Conservation (phyloP, 1,140 invertebrate species). For the Reticulitermes speratus region DNA sequence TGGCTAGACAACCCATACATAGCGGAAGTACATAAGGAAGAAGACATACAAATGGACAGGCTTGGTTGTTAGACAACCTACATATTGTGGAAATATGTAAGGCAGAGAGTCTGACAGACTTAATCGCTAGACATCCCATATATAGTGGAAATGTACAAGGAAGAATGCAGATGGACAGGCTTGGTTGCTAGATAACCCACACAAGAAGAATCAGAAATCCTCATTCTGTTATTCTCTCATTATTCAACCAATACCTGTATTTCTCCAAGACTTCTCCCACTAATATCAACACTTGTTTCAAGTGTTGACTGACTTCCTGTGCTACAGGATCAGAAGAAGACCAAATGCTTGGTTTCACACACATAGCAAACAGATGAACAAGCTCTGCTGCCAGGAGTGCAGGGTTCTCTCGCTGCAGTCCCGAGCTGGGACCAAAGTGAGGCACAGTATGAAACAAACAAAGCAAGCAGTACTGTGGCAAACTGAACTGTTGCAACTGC, state of each 20-base stretch:
- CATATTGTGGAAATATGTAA: too few species aligned
- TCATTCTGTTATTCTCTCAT: too few species aligned
- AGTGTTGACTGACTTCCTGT: constrained; percentile 37
- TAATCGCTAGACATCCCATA: too few species aligned
- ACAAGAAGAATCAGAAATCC: too few species aligned
- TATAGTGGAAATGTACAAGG: too few species aligned
- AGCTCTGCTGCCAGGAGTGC: neutral
- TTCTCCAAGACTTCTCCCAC: constrained; percentile 48
- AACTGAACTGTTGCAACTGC: constrained; percentile 50
- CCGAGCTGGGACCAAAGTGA: constrained; percentile 16
- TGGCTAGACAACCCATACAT: too few species aligned
- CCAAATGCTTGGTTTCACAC: constrained; percentile 25
- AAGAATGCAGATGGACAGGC: too few species aligned
- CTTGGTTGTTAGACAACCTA: too few species aligned
- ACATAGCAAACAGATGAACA: neutral
- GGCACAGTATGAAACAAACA: constrained; percentile 47
- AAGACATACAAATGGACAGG: too few species aligned
- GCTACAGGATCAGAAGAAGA: constrained; percentile 11
- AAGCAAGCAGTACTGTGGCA: constrained; percentile 54
- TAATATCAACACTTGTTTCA: constrained; percentile 41
- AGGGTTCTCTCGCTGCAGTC: neutral
- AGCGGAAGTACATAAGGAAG: too few species aligned
- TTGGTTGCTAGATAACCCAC: too few species aligned
- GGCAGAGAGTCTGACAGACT: too few species aligned
- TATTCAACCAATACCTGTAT: neutral